Conservation (phyloP, 2,113 vertebrate genomes). For the Dolichallabes microphthalmus region DNA sequence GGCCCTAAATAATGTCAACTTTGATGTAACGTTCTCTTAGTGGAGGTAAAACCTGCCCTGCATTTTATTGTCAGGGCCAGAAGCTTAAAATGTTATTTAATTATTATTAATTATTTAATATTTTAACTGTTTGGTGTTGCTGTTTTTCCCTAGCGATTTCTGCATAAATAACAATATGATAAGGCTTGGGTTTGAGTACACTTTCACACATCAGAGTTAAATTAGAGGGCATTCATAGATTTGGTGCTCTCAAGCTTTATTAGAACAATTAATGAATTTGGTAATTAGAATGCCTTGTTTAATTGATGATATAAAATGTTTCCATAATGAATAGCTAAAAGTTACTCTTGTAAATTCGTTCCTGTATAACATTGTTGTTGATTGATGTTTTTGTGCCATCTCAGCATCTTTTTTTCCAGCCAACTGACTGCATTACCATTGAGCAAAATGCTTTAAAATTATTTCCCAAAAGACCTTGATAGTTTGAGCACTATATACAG, state of each 20-base stretch:
- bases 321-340: not conserved
- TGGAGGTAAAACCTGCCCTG: not conserved
- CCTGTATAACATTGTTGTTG: not conserved
- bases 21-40: not conserved
- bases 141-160: not conserved
- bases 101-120: not conserved
- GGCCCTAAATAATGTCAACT: not conserved
- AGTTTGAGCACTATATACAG: not conserved
- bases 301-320: not conserved
- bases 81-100: no score
- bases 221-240: not conserved
- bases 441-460: constrained; percentile 7
- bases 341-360: not conserved
- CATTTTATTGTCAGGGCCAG: not conserved
- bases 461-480: constrained; percentile 21
- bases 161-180: not conserved
- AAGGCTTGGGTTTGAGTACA: not conserved
- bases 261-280: not conserved
- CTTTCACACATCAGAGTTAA: not conserved
- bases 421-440: not conserved
- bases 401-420: not conserved
- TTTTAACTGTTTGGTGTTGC: not conserved
- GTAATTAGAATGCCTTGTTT: not conserved
- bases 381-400: not conserved
- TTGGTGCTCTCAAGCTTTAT: not conserved